Base-by-base conservation (phyloP, 2,113 vertebrate genomes). In the Crotalus helleri region DNA sequence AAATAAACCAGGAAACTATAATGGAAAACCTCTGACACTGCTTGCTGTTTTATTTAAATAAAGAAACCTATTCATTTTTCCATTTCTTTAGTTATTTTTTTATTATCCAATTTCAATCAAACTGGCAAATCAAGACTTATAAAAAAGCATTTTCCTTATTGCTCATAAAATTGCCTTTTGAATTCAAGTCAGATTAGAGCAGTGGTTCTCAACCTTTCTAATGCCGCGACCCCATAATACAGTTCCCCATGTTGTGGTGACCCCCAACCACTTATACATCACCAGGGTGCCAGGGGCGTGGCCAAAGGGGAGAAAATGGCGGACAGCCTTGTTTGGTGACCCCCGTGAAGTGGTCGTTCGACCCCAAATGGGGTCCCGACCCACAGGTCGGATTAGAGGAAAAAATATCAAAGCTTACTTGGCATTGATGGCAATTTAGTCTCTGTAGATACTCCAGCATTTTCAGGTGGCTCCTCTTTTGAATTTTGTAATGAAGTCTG, bases 401-500 rank as follows among this genome's bases (percentile, higher is more conserved):
- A 23, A 89, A 46, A 53, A 85, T 15, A 49, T 44, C 21, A 90
- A 54, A 24, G 64, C 0, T 0, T 29, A 93, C 21, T 87, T 57
- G 1, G 54, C 39, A 33, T 17, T 53, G 61, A 93, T 61, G 90
- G 24, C 90, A 88, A 19, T 87, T 24, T 57, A 26, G 53, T 53
- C 94, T 92, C 89, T 87, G 88, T 92, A 93, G 44, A 3, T 0
- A 1, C 2, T 91, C 91, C 86, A 17, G 51, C 94, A 94, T 55
- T 88, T 90, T n/a, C 2, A 90, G 61, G 23, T 55, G 33, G n/a
- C 58, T 5, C 55, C 44, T 87, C 29, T 39, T 81, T 64, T 21
- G n/a, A 91, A 89, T 54, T 1, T 0, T 92, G 86, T 0, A 0
- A 49, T 90, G 88, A 95, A 59, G 29, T 13, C 53, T 51, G 3